Evolutionary conservation across 1,140 invertebrate species (phyloP).

Genomic region (Eufriesea mexicana): DNA sequence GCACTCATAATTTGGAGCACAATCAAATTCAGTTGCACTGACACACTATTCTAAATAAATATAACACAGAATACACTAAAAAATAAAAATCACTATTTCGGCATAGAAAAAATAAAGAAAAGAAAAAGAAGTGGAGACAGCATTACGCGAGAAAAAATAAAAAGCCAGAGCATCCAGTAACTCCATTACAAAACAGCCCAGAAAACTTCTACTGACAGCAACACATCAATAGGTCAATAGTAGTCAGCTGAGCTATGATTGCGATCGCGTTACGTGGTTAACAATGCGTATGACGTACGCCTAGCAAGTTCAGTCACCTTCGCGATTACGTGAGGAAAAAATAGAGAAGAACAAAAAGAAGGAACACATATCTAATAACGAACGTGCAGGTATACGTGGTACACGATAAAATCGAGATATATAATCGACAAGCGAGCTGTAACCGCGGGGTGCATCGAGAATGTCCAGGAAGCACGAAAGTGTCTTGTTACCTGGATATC

Average conservation of each 20-base stretch:
- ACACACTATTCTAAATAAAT: slow-evolving; percentile 4
- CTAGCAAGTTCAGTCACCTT: slow-evolving; percentile 59
- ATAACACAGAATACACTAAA: neutral
- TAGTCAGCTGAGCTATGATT: slow-evolving; percentile 53
- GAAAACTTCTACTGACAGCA: slow-evolving; percentile 31
- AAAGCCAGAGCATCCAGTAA: neutral
- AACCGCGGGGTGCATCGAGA: no score
- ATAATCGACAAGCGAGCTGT: neutral
- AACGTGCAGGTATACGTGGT: neutral
- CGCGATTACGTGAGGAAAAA: slow-evolving; percentile 2
- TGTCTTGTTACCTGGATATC: slow-evolving; percentile 56
- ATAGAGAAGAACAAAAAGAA: neutral
- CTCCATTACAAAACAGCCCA: slow-evolving; percentile 18
- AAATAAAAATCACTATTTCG: neutral
- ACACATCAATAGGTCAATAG: slow-evolving; percentile 50
- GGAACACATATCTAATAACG: slow-evolving; percentile 6
- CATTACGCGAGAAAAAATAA: neutral
- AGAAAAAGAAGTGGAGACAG: neutral
- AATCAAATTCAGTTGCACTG: slow-evolving; percentile 3
- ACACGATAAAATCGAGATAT: neutral
- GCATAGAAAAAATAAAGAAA: no score
- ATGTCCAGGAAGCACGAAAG: neutral
- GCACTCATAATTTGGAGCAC: slow-evolving; percentile 1
- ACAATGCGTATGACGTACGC: slow-evolving; percentile 48
- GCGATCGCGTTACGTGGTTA: slow-evolving; percentile 43